Conservation (phyloP, 1,140 invertebrate species). For the Anoplolepis gracilipes region DNA sequence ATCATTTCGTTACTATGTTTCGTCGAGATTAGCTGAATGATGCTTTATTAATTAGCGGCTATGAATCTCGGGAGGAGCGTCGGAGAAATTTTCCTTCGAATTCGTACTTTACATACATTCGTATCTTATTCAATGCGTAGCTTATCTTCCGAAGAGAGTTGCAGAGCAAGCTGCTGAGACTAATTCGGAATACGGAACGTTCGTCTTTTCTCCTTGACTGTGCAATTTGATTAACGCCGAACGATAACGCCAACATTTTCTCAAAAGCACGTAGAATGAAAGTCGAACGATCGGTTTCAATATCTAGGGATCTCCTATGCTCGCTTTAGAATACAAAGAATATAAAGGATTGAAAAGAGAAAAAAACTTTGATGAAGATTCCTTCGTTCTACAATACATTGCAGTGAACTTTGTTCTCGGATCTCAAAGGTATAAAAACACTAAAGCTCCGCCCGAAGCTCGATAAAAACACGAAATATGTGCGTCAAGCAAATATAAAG, state of each 20-base stretch:
- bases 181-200: constrained; percentile 18
- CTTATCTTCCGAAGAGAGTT: not conserved
- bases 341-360: not conserved
- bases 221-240: constrained; percentile 18
- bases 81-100: constrained; percentile 3
- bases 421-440: constrained; percentile 14
- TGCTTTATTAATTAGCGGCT: constrained; percentile 35
- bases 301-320: not conserved
- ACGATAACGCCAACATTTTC: constrained; percentile 5
- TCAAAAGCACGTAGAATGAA: not conserved
- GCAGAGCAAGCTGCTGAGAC: not conserved
- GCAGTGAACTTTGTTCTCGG: not conserved
- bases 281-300: constrained; percentile 19
- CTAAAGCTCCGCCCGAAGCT: not conserved
- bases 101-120: not conserved
- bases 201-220: constrained; percentile 3
- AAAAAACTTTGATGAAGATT: not conserved
- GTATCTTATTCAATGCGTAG: not conserved
- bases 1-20: not conserved
- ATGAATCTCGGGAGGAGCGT: not conserved
- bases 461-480: not conserved
- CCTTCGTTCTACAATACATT: not conserved
- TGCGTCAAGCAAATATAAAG: not conserved
- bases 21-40: not conserved
- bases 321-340: not conserved